phyloP scores from a whole-genome alignment of 2,888 invertebrate genomes.

The Sinotaia quadrata region DNA sequence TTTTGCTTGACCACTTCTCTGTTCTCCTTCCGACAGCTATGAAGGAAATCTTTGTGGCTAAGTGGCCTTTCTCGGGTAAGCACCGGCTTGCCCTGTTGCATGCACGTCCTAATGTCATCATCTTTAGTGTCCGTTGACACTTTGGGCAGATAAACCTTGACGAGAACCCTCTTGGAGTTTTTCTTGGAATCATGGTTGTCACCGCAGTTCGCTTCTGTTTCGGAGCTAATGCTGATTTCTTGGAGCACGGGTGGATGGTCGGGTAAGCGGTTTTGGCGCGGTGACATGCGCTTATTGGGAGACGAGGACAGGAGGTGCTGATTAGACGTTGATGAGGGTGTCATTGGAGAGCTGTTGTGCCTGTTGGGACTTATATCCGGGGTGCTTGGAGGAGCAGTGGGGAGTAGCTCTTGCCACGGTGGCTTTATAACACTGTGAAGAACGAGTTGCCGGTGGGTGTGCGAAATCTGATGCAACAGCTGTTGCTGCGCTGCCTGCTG shows the following conservation, averaged over 20 bases:
- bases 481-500: constrained; percentile 18
- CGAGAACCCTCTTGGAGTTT: constrained; percentile 23
- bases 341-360: not conserved
- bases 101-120: constrained; percentile 24
- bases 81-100: constrained; percentile 14
- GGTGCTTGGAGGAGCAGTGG: constrained; percentile 40
- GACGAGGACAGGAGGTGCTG: not conserved
- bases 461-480: not conserved
- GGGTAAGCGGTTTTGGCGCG: not conserved
- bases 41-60: constrained; percentile 19
- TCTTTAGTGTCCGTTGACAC: constrained; percentile 26
- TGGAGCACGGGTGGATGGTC: not conserved
- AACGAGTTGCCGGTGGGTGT: not conserved
- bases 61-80: constrained; percentile 28
- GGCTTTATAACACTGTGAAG: not conserved
- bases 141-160: constrained; percentile 36
- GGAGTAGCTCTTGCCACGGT: constrained; percentile 21
- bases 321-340: not conserved
- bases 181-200: not conserved
- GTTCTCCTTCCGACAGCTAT: too few species aligned
- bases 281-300: too few species aligned
- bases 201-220: not conserved
- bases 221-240: too few species aligned
- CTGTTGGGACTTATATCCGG: constrained; percentile 28
- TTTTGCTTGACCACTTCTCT: too few species aligned